A percentile compares a stretch with the other conserved stretches of the same genome.
These are phyloP conservation scores for Hydropotes inermis DNA, from an alignment of 2,113 vertebrate species.

Conservation along the genomic window DNA sequence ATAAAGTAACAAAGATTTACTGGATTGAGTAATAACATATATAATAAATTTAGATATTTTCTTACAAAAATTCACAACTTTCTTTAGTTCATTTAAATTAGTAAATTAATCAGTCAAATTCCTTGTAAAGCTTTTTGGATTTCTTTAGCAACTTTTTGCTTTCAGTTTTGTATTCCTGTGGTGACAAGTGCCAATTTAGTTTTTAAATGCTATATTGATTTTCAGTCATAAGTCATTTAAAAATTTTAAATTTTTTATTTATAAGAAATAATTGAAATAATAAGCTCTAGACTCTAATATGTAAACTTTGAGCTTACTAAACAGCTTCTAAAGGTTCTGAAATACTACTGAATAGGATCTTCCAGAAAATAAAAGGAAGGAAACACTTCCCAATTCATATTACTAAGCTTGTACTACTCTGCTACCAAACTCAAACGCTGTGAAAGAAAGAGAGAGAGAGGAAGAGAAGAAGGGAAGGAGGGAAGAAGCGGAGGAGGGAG, in stretches of 20 bases:
- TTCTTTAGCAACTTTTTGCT: neutral
- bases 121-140: neutral
- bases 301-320: neutral
- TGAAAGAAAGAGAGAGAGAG: no score
- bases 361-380: neutral
- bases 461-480: neutral
- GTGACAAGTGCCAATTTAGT: neutral
- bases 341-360: neutral
- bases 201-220: neutral
- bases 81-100: neutral
- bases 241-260: neutral
- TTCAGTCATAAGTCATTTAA: neutral
- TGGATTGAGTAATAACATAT: neutral
- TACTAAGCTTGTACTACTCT: neutral
- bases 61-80: neutral
- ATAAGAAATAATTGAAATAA: neutral
- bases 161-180: neutral
- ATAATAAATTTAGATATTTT: neutral
- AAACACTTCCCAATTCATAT: neutral
- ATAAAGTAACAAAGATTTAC: neutral
- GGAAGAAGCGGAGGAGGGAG: neutral
- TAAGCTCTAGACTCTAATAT: neutral
- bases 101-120: neutral
- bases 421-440: neutral
- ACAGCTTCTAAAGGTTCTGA: neutral